A percentile compares a stretch with the other conserved stretches of the same genome.
phyloP scores from a whole-genome alignment of 2,888 invertebrate species.

The Tolmerus cingulatus region DNA sequence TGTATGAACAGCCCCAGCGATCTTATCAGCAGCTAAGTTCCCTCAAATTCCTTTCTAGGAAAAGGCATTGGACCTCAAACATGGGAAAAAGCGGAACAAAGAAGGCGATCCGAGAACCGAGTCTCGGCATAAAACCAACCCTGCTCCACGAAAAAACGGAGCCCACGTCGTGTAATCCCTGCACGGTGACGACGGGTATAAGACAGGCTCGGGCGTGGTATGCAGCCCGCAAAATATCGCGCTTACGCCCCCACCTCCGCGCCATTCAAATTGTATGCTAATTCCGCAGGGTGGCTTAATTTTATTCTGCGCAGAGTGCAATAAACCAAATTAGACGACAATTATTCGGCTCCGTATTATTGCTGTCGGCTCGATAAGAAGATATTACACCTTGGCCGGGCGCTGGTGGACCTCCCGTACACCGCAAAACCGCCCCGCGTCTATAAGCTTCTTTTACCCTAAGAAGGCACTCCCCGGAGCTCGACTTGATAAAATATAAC shows the following conservation, averaged over 20 bases:
- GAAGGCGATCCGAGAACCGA: background rate
- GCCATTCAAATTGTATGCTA: constrained; percentile 34
- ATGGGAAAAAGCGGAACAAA: constrained; percentile 5
- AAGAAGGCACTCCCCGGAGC: background rate
- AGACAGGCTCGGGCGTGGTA: background rate
- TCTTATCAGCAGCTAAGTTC: constrained; percentile 41
- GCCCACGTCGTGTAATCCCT: constrained; percentile 16
- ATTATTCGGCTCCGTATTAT: constrained; percentile 41
- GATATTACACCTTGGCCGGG: constrained; percentile 1
- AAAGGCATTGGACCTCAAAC: background rate
- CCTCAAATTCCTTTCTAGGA: constrained; percentile 21
- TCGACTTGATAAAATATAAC: constrained; percentile 25
- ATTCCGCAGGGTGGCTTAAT: constrained; percentile 33
- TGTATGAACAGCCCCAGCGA: constrained; percentile 39
- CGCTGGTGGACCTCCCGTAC: background rate
- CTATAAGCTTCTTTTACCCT: too few relatives aligned
- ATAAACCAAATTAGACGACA: constrained; percentile 45
- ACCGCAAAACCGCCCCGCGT: background rate
- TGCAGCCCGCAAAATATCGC: background rate
- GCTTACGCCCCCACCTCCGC: background rate
- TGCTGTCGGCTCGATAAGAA: constrained; percentile 22
- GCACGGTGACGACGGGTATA: background rate
- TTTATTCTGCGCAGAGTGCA: constrained; percentile 41
- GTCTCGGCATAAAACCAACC: background rate
- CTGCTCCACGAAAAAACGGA: background rate